These are phyloP conservation scores for Aphis gossypii DNA, from an alignment of 1,140 invertebrate genomes.

Conservation along the genomic window DNA sequence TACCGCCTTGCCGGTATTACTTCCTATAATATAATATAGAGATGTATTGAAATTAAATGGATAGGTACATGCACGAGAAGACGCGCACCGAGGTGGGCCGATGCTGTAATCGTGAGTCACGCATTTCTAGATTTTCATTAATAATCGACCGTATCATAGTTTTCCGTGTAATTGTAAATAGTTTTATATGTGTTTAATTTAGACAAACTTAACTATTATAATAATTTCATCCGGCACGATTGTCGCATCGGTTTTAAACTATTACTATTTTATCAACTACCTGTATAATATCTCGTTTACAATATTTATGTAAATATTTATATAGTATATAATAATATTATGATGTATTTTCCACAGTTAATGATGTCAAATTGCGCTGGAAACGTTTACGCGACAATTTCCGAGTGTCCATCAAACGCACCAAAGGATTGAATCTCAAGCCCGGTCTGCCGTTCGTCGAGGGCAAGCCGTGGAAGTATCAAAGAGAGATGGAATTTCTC, in stretches of 20 bases:
- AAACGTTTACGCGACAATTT: conserved; percentile 54
- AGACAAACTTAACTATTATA: neutral
- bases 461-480: conserved; percentile 49
- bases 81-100: no score
- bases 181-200: neutral
- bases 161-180: neutral
- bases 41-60: no score
- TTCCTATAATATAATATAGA: no score
- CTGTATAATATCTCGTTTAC: neutral
- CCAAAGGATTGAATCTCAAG: conserved; percentile 54
- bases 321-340: no score
- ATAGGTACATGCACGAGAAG: neutral
- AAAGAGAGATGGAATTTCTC: conserved; percentile 52
- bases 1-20: no score
- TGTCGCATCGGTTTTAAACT: neutral
- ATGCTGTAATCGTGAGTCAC: neutral
- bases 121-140: neutral
- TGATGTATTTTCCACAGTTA: conserved; percentile 12
- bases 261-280: neutral
- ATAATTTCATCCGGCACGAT: neutral
- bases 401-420: conserved; percentile 53
- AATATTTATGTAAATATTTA: neutral
- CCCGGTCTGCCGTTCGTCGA: conserved; percentile 48
- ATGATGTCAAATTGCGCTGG: conserved; percentile 49
- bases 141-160: neutral